phyloP scores from a whole-genome alignment of 2,888 invertebrate genomes.

The Eurytoma californica region DNA sequence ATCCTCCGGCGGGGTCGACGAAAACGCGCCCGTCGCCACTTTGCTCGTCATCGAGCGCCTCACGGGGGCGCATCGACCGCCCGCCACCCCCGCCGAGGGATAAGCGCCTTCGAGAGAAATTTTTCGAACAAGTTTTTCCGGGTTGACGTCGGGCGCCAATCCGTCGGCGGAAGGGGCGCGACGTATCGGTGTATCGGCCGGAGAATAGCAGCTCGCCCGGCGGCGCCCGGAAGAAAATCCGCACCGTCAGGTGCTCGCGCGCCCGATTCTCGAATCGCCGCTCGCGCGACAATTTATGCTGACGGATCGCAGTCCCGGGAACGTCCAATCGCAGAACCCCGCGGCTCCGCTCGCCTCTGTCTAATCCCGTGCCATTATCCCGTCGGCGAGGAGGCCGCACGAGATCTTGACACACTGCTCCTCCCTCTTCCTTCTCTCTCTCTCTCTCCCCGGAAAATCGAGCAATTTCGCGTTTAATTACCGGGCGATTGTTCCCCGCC shows the following conservation, averaged over 20 bases:
- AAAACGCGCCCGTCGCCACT: background rate
- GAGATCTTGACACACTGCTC: conserved; percentile 47
- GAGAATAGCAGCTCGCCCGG: too few species aligned
- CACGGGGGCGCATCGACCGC: background rate
- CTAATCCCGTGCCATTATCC: conserved; percentile 55
- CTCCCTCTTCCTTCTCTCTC: background rate
- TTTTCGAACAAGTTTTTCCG: background rate
- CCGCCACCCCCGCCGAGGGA: too few species aligned
- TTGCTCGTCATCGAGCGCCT: conserved; percentile 18
- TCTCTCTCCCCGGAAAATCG: conserved; percentile 28
- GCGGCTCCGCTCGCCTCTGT: conserved; percentile 7
- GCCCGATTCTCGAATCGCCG: conserved; percentile 39
- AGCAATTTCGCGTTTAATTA: conserved; percentile 49
- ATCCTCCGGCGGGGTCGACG: conserved; percentile 21
- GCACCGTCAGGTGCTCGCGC: conserved; percentile 38
- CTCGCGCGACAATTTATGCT: conserved; percentile 56
- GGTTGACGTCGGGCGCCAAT: background rate
- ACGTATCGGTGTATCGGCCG: background rate
- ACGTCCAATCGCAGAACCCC: conserved; percentile 50
- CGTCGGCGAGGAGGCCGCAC: background rate
- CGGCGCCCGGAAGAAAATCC: conserved; percentile 41
- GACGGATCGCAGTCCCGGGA: conserved; percentile 48
- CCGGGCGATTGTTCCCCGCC: conserved; percentile 40
- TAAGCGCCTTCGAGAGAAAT: background rate
- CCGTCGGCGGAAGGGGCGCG: background rate